Evolutionary conservation across 2,113 vertebrate species (phyloP).

Genomic region (Narcine bancroftii): DNA sequence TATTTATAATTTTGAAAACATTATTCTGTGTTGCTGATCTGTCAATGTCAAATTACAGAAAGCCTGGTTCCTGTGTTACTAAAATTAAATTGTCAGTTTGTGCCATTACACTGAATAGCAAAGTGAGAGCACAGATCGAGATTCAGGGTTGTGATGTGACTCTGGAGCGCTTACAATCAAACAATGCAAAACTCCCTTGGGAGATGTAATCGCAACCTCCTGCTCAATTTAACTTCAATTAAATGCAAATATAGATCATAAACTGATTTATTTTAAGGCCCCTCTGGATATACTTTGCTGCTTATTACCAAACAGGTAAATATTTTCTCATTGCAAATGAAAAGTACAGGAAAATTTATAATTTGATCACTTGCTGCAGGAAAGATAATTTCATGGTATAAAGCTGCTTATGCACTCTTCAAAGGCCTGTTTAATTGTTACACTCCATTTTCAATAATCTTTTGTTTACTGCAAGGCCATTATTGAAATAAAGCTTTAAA

Average conservation of each 20-base stretch:
- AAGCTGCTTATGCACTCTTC: too few species aligned
- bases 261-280: background rate
- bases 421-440: too few species aligned
- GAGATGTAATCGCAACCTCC: background rate
- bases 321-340: background rate
- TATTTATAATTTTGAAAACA: too few species aligned
- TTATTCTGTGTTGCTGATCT: too few species aligned
- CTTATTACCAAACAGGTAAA: background rate
- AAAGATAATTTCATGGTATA: too few species aligned
- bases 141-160: background rate
- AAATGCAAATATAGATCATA: background rate
- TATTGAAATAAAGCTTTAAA: too few species aligned
- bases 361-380: too few species aligned
- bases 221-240: background rate
- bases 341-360: background rate
- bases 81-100: background rate
- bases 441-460: too few species aligned
- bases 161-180: background rate
- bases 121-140: background rate
- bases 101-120: background rate
- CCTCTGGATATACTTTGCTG: background rate
- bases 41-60: too few species aligned
- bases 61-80: background rate
- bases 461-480: too few species aligned
- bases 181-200: background rate